Evolutionary conservation across 2,113 vertebrate species (phyloP), one percentile per base, ranked within the genome.

Genomic region (Loxodonta africana): DNA sequence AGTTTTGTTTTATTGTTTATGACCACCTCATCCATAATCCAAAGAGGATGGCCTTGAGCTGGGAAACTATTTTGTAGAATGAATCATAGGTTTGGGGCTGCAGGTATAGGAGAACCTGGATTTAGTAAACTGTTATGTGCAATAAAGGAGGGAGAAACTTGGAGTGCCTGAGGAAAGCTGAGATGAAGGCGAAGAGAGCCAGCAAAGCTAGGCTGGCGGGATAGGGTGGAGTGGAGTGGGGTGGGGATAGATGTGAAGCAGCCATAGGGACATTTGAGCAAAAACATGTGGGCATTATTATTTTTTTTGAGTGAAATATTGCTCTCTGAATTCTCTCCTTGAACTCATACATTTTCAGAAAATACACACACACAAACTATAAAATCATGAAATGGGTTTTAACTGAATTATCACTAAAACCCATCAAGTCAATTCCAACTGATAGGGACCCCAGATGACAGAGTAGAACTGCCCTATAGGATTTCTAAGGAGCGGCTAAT

Each of bases 1-100:
- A 88, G 78, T 65, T 57, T 87, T 88, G 69, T 93, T 88, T 20
- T 33, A 28, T 62, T 77, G 60, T 93, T 91, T 76, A 86, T 30
- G 91, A 77, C n/a, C 23, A 62, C 14, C 1, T 10, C 6, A 53
- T 85, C 87, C 93, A 92, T 37, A 74, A n/a, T 25, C 11, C 82
- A 88, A 84, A 94, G 14, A 71, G 11, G 5, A 12, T 11, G 21
- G 44, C 12, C 62, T 5, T 30, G 1, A 60, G 25, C 33, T 65
- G 8, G 1, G 28, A 33, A 95, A n/a, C 10, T n/a, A 57, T 46
- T 89, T 46, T 63, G 10, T 20, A 20, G 53, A 90, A 9, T 77
- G 44, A 10, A 25, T 71, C 73, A 63, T 33, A 33, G 7, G 62
- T 94, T 73, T 92, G 51, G 87, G 28, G 3, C 41, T 53, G 30